Percentiles rank a stretch among this genome's conserved stretches.
Conservation (phyloP, 2,888 invertebrate genomes). For the Coelopa pilipes region DNA sequence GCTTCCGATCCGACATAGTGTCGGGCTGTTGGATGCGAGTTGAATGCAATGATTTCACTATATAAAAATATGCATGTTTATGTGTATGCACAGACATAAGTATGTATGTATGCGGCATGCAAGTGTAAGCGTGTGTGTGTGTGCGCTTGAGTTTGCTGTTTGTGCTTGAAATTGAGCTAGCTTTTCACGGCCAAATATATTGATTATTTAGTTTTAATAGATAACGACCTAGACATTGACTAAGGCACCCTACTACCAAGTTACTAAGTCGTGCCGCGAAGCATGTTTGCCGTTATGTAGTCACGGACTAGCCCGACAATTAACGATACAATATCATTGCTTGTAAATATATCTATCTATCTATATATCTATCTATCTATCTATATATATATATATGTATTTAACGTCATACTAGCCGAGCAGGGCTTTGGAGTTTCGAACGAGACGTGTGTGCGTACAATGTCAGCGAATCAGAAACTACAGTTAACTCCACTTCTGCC, state of each 20-base stretch:
- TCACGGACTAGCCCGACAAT: constrained; percentile 14
- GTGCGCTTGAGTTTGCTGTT: constrained; percentile 29
- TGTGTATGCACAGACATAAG: constrained; percentile 5
- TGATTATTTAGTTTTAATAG: constrained; percentile 38
- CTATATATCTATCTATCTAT: neutral
- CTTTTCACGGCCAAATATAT: constrained; percentile 37
- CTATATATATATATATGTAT: neutral
- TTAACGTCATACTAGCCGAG: constrained; percentile 2
- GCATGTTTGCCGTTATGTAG: constrained; percentile 33
- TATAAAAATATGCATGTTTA: neutral
- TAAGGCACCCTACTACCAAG: constrained; percentile 26
- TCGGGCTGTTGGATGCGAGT: too few species aligned
- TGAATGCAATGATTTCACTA: too few species aligned
- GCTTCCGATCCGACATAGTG: too few species aligned
- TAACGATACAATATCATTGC: constrained; percentile 19
- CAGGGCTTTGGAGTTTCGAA: neutral
- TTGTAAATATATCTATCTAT: too few species aligned
- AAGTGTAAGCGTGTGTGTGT: constrained; percentile 17
- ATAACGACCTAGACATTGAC: constrained; percentile 44
- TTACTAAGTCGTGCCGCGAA: neutral
- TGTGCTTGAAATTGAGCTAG: constrained; percentile 33
- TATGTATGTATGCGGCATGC: too few species aligned
- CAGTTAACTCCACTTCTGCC: constrained; percentile 46
- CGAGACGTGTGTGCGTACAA: constrained; percentile 40
- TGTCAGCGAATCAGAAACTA: constrained; percentile 47